phyloP scores from a whole-genome alignment of 1,140 invertebrate genomes.

The Liolophura sinensis region DNA sequence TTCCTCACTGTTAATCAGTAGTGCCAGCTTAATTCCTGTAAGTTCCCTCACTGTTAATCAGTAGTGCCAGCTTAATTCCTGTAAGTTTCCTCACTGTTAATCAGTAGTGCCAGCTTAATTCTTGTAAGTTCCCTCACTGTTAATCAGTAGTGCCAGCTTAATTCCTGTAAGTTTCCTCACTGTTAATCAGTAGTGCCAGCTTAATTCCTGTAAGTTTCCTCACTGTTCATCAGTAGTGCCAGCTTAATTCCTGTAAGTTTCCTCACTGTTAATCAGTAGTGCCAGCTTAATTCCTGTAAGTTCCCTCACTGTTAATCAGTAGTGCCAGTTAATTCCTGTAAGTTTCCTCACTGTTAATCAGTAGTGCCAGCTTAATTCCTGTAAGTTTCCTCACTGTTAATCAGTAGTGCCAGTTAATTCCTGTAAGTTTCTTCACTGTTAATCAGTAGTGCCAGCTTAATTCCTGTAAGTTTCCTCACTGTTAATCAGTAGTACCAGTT shows the following conservation, averaged over 20 bases:
- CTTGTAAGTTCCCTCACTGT: background rate
- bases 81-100: background rate
- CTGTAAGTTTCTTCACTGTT: background rate
- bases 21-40: background rate
- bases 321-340: background rate
- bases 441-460: too few species aligned
- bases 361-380: background rate
- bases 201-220: background rate
- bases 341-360: background rate
- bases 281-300: background rate
- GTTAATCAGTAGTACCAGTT: background rate
- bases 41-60: background rate
- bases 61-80: background rate
- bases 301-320: background rate
- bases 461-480: background rate
- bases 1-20: background rate
- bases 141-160: too few species aligned
- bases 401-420: too few species aligned
- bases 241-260: background rate
- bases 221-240: background rate
- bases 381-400: background rate
- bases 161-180: background rate
- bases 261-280: background rate
- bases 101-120: too few species aligned
- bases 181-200: background rate